Base-by-base conservation (phyloP, 2,797 vertebrate species). In the Tarsius wallacei region DNA sequence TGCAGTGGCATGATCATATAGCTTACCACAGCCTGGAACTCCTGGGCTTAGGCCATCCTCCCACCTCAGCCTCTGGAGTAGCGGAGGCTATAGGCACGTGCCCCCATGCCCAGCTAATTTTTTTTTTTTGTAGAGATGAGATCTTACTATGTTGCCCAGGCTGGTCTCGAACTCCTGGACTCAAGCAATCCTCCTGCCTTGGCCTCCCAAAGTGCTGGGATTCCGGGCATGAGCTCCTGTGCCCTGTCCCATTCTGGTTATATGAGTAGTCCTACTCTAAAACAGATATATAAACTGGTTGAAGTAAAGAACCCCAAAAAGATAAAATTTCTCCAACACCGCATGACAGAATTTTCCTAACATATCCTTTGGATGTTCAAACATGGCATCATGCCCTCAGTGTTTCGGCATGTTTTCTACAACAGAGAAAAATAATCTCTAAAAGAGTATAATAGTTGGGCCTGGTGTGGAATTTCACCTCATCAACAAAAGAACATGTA, bases 381-480 rank as follows among this genome's bases (percentile, higher is more conserved):
- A 36, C 63, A 19, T 7, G 61, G 74, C 64, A 74, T 78, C 11
- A 6, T 9, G 51, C 86, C 64, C n/a, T 64, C 36, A 73, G 16
- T 28, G 15, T 55, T 53, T 74, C 64, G 64, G 47, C 42, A 42
- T 42, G 42, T 42, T 42, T 42, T 42, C 42, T 59, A 57, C 7
- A 53, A 68, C 3, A 89, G 15, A 49, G n/a, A 74, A 85, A 96
- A 80, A 71, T 5, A 64, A 11, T 80, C 78, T 90, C 42, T 33
- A 51, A 73, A 42, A 88, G 63, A 95, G 31, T 15, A 93, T 68
- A 82, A 78, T 28, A 91, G 70, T 55, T 66, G 88, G 19, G 55
- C 61, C 96, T 96, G 36, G 66, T 64, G 78, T 22, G 89, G n/a
- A 22, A 80, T 21, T 87, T 68, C 15, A 97, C 68, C 90, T 59